Base-by-base conservation (phyloP, 2,888 invertebrate species). In the Galerucella calmariensis region DNA sequence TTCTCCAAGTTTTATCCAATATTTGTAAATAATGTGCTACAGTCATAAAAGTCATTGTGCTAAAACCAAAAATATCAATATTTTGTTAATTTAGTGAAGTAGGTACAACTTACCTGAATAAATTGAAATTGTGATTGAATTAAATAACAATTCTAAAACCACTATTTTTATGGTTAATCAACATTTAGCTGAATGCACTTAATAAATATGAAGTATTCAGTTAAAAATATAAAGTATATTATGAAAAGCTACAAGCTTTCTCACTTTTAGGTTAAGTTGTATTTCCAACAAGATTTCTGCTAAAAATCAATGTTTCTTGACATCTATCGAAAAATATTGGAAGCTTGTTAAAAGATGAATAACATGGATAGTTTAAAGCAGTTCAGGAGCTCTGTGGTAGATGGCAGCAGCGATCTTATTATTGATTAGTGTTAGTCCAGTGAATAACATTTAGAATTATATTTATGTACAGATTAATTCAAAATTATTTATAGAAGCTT, bases 1-100 rank as follows among this genome's bases (percentile, higher is more conserved):
- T 90, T 66, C 91, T 89, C 89, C 91, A 93, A 72, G 90, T 88
- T 73, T 91, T 88, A 78, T 92, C 91, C 0, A 93, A 88, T 58
- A 87, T 80, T 82, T 88, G 87, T 16, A 88, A 79, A 79, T 88
- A 88, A 70, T 87, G 85, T 24, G 86, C 84, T n/a, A 88, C 77
- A n/a, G 85, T 85, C 84, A 87, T 86, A 71, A 86, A 81, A 62
- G 81, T 70, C 82, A 82, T 82, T 72, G 35, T 67, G 9, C 53
- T 67, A 67, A 67, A 67, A 67, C 2, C 20, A 8, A 27, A 24
- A 53, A 53, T 2, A 11, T 16, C n/a, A n/a, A n/a, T 14, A 51
- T 51, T n/a, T 51, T 14, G 51, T 51, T n/a, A 51, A 51, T 51
- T 51, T 14, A n/a, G 2, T 51, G 0, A 51, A n/a, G 8, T n/a